Percentiles rank a stretch among this genome's conserved stretches.
phyloP scores from a whole-genome alignment of 2,888 invertebrate species.

The Papilio demoleus region DNA sequence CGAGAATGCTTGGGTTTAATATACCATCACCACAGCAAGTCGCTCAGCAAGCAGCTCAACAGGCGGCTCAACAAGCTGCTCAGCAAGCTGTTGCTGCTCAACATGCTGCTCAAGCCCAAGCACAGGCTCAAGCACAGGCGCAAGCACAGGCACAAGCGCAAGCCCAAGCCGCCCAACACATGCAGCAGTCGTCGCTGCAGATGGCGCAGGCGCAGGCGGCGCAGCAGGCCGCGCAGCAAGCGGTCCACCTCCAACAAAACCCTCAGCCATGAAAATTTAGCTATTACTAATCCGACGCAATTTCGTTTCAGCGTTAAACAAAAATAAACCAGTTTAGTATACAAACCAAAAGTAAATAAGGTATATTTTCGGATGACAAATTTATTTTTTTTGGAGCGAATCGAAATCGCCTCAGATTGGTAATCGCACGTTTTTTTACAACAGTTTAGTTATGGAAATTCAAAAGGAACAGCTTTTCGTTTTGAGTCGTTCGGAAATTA shows the following conservation, averaged over 20 bases:
- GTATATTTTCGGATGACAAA: constrained; percentile 48
- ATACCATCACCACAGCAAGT: constrained; percentile 79
- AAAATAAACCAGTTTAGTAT: constrained; percentile 33
- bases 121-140: constrained; percentile 56
- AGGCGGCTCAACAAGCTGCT: constrained; percentile 58
- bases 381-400: constrained; percentile 58
- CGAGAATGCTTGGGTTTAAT: constrained; percentile 90
- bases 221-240: constrained; percentile 79
- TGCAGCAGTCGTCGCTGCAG: constrained; percentile 53
- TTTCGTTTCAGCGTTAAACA: constrained; percentile 57
- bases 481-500: constrained; percentile 46
- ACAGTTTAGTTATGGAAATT: constrained; percentile 51
- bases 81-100: constrained; percentile 62
- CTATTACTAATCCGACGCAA: constrained; percentile 88
- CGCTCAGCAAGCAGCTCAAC: constrained; percentile 69
- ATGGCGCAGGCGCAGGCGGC: constrained; percentile 62
- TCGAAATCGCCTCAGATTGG: constrained; percentile 79
- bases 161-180: constrained; percentile 49
- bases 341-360: constrained; percentile 37
- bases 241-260: constrained; percentile 81
- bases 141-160: constrained; percentile 51
- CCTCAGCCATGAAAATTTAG: constrained; percentile 91
- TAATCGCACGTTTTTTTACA: constrained; percentile 55
- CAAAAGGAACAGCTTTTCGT: constrained; percentile 51
- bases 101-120: constrained; percentile 55